phyloP scores from a whole-genome alignment of 2,888 invertebrate genomes.

The Agriopis aurantiaria region DNA sequence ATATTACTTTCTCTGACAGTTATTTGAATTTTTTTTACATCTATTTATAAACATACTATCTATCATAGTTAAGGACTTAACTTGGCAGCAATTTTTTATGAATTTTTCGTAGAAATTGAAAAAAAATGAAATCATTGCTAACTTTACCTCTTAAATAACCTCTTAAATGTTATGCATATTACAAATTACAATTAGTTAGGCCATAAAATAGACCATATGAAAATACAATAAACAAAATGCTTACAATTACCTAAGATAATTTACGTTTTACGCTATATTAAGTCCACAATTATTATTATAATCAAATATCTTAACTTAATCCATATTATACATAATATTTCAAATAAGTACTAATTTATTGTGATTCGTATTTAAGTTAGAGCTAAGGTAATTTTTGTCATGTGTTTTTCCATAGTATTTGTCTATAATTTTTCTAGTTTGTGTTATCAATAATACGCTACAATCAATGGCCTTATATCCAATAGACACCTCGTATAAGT shows the following conservation, averaged over 20 bases:
- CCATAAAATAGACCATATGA: not conserved
- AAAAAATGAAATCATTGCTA: too few species aligned
- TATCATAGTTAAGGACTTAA: too few species aligned
- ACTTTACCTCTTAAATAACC: too few species aligned
- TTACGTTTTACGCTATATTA: not conserved
- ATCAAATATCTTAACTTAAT: not conserved
- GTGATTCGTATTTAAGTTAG: not conserved
- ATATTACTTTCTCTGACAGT: too few species aligned
- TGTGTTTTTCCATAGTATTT: not conserved
- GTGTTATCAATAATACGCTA: not conserved
- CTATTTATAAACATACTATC: too few species aligned
- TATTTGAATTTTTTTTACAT: too few species aligned
- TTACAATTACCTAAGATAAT: not conserved
- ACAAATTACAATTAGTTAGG: not conserved
- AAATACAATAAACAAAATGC: not conserved
- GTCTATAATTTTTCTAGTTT: not conserved
- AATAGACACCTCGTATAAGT: not conserved
- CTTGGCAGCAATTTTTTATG: too few species aligned
- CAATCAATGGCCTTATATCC: not conserved
- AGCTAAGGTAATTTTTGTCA: conserved; percentile 7
- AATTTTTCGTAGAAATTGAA: too few species aligned
- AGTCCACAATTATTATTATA: not conserved
- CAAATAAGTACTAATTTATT: conserved; percentile 4
- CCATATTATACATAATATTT: conserved; percentile 4
- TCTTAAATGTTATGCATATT: too few species aligned